phyloP scores from a whole-genome alignment of 35 echinoderm and acorn worm genomes.

The Anneissia japonica region DNA sequence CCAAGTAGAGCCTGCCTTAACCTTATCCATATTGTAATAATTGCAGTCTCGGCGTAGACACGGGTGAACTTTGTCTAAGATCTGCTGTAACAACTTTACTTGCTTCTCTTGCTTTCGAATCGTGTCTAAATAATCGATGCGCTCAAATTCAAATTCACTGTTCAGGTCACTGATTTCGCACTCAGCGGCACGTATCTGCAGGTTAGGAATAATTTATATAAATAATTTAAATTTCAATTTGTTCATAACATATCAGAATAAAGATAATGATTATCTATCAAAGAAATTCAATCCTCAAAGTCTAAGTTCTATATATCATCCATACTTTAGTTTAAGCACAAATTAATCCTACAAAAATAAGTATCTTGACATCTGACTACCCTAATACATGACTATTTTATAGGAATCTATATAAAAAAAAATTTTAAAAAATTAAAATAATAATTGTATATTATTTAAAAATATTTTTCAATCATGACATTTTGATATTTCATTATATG shows the following conservation, averaged over 20 bases:
- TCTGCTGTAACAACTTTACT: slow-evolving; percentile 74
- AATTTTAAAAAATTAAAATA: too few species aligned
- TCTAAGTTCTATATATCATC: background rate
- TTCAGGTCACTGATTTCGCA: slow-evolving; percentile 84
- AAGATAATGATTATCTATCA: too few species aligned
- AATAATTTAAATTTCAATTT: too few species aligned
- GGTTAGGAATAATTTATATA: background rate
- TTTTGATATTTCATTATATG: too few species aligned
- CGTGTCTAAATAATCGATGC: slow-evolving; percentile 87
- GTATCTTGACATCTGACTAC: too few species aligned
- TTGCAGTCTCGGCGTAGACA: slow-evolving; percentile 85
- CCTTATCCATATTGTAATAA: slow-evolving; percentile 79
- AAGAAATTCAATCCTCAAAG: too few species aligned
- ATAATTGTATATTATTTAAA: too few species aligned
- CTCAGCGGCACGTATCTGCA: slow-evolving; percentile 62
- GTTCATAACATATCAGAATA: too few species aligned
- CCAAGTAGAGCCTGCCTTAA: slow-evolving; percentile 73
- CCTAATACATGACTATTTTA: too few species aligned
- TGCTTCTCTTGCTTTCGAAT: slow-evolving; percentile 99
- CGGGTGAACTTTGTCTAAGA: slow-evolving; percentile 81
- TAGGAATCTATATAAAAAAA: too few species aligned
- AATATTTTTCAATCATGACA: too few species aligned
- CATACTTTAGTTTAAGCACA: background rate
- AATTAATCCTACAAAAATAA: too few species aligned
- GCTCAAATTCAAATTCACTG: slow-evolving; percentile 95